Base-by-base conservation (phyloP, 2,797 vertebrate genomes). In the Pelochelys cantorii region DNA sequence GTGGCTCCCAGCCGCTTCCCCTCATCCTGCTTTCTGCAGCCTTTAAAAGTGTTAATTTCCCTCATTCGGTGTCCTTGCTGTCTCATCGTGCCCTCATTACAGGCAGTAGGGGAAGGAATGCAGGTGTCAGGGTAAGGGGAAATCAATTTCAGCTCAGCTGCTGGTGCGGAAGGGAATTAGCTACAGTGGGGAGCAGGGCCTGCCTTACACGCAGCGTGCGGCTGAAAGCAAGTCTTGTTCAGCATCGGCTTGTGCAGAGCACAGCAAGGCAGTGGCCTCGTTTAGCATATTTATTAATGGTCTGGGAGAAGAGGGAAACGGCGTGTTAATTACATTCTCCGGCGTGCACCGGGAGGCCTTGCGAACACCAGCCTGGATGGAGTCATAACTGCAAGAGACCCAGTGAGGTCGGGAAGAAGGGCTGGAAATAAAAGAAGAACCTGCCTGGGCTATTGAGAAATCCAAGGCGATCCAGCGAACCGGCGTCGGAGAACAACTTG, bases 241-340 rank as follows among this genome's bases (percentile, higher is more conserved):
- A 52, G 94, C 68, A 75, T 89, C 79, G 83, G 18, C 71, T 88
- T 92, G 94, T 91, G 92, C 94, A 31, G 80, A 53, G 56, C 86
- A 94, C 71, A 68, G 92, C 85, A 89, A 96, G 89, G 94, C 92
- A 94, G 83, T 0, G 0, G 85, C 86, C 90, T 96, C n/a, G 12
- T 95, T 95, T 93, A 93, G 95, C 37, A 37, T 84, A 92, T 94
- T 94, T 94, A 94, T 97, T 94, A 97, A 96, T 93, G 94, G 93
- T 90, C 85, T 94, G 79, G 77, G 96, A 95, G 91, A 68, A 81
- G 96, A 95, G 79, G 95, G 89, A 95, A 97, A 96, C 97, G 95
- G 95, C 90, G 95, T 95, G 96, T 95, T 96, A 96, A 97, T 97
- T 94, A 93, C 93, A 93, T 96, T 95, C 95, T 87, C 88, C 83